Evolutionary conservation across 2,888 invertebrate genomes (phyloP).

Genomic region (Steinernema carpocapsae): DNA sequence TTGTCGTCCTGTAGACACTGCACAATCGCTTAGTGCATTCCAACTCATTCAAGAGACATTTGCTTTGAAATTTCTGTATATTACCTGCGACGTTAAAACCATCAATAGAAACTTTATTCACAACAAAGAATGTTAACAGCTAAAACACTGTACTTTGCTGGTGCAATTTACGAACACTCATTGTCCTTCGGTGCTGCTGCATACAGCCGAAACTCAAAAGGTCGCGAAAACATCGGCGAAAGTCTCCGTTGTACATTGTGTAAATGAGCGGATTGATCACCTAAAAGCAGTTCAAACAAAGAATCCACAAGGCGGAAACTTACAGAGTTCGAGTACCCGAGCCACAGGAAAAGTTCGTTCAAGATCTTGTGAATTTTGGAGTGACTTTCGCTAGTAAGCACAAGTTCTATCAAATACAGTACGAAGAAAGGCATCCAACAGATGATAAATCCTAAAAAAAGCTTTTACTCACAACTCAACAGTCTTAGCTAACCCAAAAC

Average conservation of each 20-base stretch:
- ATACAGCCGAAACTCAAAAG: slow-evolving; percentile 67
- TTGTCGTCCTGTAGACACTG: too few relatives aligned
- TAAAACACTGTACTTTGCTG: slow-evolving; percentile 64
- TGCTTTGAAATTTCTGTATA: too few relatives aligned
- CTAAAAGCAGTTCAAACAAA: slow-evolving; percentile 41
- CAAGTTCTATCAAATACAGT: slow-evolving; percentile 68
- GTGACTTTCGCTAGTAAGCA: slow-evolving; percentile 47
- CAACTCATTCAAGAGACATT: too few relatives aligned
- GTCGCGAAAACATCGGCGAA: slow-evolving; percentile 69
- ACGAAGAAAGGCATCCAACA: slow-evolving; percentile 71
- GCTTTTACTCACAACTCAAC: background rate
- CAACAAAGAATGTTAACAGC: background rate
- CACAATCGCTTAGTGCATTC: too few relatives aligned
- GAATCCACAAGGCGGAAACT: background rate
- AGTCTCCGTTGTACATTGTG: slow-evolving; percentile 69
- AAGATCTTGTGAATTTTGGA: slow-evolving; percentile 53
- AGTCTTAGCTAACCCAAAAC: slow-evolving; percentile 57
- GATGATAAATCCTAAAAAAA: slow-evolving; percentile 67
- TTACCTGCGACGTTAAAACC: too few relatives aligned
- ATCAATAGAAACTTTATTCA: too few relatives aligned
- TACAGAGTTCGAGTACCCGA: slow-evolving; percentile 70
- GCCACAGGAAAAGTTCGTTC: slow-evolving; percentile 69
- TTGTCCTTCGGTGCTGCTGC: slow-evolving; percentile 66
- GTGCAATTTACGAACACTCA: slow-evolving; percentile 68
- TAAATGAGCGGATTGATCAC: slow-evolving; percentile 69